phyloP scores from a whole-genome alignment of 2,113 vertebrate species.

The Tragelaphus buxtoni region DNA sequence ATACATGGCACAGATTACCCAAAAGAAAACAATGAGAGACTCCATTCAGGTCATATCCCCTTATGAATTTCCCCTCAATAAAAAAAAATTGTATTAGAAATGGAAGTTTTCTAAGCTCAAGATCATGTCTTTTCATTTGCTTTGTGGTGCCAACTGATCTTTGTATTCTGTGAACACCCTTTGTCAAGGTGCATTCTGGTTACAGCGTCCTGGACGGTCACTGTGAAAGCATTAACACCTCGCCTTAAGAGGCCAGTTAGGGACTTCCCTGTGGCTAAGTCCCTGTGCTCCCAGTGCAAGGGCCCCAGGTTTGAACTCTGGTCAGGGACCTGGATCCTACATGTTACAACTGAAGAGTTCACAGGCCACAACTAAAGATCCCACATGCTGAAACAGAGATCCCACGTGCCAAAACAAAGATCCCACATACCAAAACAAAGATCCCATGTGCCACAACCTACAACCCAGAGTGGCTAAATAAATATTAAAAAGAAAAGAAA shows the following conservation, averaged over 20 bases:
- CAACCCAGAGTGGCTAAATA: neutral
- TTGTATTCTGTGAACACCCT: neutral
- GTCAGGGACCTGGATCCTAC: neutral
- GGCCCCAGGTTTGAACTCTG: neutral
- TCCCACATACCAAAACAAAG: no score
- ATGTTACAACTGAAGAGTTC: neutral
- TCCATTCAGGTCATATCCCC: neutral
- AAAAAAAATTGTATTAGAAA: neutral
- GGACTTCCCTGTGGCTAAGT: neutral
- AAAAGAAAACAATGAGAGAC: neutral
- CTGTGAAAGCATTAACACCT: neutral
- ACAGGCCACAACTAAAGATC: neutral
- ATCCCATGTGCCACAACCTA: neutral
- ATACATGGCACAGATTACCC: neutral
- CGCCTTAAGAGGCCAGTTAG: neutral
- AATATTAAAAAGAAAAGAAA: neutral
- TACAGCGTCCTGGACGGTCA: neutral
- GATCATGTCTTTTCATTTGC: neutral
- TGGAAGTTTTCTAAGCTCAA: neutral
- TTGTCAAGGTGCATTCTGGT: neutral
- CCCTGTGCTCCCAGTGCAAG: neutral
- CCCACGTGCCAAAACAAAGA: neutral
- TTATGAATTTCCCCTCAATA: neutral
- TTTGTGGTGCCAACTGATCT: neutral
- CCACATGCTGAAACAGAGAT: neutral